Base-by-base conservation (phyloP, 1,140 invertebrate species). In the Himalopsyche phryganea region DNA sequence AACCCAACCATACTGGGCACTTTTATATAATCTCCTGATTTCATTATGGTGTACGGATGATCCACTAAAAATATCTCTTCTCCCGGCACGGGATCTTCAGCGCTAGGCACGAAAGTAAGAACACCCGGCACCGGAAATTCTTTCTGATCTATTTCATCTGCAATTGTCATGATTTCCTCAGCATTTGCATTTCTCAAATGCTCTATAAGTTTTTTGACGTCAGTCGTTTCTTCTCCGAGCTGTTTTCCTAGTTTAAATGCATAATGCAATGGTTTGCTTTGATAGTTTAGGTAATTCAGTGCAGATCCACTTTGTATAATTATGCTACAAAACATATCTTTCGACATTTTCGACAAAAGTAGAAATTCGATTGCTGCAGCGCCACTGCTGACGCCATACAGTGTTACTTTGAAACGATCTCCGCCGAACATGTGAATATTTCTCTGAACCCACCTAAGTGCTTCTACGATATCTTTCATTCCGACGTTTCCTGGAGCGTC, bases 361-460 rank as follows among this genome's bases (percentile, higher is more conserved):
- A 69, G 68, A n/a, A 66, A 61, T 48, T 72, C 67, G 0, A 69
- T 65, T 3, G 70, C 69, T 13, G 45, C 60, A 6, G 81, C 83
- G 0, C 86, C 86, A 6, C 82, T 81, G 18, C 85, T 86, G 65
- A 88, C 82, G 3, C 88, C 88, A 65, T 84, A 81, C 5, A 87
- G 69, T 1, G 83, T 82, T 45, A 90, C 81, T 65, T 78, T 77
- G 11, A 80, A 68, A 0, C 79, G 73, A 68, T 91, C 81, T 32
- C 88, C 89, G n/a, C 87, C 86, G 63, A 91, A 90, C 49, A 77
- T 78, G 51, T 70, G 75, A 65, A 83, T 85, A 66, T 90, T 85
- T 50, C 83, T 71, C 59, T 81, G 73, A 1, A 87, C 73, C 85
- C 85, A 89, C 62, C 78, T 71, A 1, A 88, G 69, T 0, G 86